phyloP scores from a whole-genome alignment of 1,140 invertebrate genomes.

The Pseudachorutes palmiensis region DNA sequence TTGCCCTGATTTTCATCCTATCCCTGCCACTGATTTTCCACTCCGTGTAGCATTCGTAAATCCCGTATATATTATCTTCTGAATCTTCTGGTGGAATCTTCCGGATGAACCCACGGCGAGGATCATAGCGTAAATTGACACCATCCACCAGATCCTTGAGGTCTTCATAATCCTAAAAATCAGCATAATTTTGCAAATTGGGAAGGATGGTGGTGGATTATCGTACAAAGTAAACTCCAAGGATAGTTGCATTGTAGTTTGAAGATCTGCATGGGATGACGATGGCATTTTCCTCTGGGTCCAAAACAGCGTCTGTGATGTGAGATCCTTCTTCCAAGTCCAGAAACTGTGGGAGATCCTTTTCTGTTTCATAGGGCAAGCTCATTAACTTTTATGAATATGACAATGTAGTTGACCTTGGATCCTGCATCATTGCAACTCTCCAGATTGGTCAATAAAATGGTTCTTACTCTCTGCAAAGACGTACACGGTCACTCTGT shows the following conservation, averaged over 20 bases:
- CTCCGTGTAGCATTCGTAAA: not conserved
- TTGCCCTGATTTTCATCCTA: not conserved
- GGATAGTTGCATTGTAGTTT: not conserved
- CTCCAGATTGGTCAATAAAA: not conserved
- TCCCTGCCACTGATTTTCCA: not conserved
- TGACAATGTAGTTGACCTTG: not conserved
- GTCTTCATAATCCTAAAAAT: not conserved
- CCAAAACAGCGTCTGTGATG: not conserved
- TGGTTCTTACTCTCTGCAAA: conserved; percentile 1
- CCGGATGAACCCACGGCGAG: not conserved
- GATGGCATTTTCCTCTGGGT: not conserved
- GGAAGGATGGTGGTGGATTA: too few relatives aligned
- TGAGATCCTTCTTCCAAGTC: not conserved
- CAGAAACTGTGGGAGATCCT: conserved; percentile 9
- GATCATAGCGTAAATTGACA: conserved; percentile 1
- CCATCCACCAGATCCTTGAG: not conserved
- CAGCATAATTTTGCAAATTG: not conserved
- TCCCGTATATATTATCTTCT: not conserved
- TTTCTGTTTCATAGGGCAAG: not conserved
- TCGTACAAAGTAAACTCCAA: not conserved
- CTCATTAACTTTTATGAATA: not conserved
- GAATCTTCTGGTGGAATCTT: not conserved
- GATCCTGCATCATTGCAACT: too few relatives aligned
- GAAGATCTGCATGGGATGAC: conserved; percentile 4
- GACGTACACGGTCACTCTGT: not conserved